Evolutionary conservation across 2,888 invertebrate genomes (phyloP).

Genomic region (Lochmaea crataegi): DNA sequence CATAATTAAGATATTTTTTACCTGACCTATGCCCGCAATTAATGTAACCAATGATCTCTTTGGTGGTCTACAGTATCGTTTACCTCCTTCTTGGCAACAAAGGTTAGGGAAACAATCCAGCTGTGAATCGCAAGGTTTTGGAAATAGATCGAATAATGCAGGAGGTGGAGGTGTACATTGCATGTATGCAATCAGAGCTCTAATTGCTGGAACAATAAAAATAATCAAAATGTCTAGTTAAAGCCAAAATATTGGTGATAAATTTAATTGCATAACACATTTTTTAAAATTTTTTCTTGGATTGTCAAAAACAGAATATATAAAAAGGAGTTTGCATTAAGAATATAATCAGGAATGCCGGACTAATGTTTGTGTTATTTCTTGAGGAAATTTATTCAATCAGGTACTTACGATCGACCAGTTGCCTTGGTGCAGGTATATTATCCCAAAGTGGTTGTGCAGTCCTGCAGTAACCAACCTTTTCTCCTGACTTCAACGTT

Average conservation of each 20-base stretch:
- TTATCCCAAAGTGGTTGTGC: conserved; percentile 74
- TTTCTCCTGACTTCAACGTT: conserved; percentile 61
- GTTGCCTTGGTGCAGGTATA: conserved; percentile 73
- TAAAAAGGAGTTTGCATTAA: no score
- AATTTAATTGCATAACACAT: no score
- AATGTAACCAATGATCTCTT: conserved; percentile 77
- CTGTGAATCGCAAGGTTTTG: conserved; percentile 76
- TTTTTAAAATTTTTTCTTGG: no score
- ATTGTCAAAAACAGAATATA: no score
- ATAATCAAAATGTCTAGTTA: neutral
- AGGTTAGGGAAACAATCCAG: conserved; percentile 84
- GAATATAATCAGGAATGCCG: no score
- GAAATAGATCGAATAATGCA: conserved; percentile 76
- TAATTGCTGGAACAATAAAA: conserved; percentile 55
- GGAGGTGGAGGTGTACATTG: conserved; percentile 80
- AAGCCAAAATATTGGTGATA: neutral
- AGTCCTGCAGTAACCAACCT: conserved; percentile 77
- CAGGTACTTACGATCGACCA: conserved; percentile 71
- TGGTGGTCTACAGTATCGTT: conserved; percentile 79
- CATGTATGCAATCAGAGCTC: conserved; percentile 70
- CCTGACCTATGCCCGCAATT: conserved; percentile 73
- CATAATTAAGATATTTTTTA: conserved; percentile 52
- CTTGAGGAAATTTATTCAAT: neutral
- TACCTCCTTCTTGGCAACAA: conserved; percentile 81
- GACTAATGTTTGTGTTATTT: no score